Evolutionary conservation across 2,113 vertebrate species (phyloP).

Genomic region (Anas platyrhynchos): DNA sequence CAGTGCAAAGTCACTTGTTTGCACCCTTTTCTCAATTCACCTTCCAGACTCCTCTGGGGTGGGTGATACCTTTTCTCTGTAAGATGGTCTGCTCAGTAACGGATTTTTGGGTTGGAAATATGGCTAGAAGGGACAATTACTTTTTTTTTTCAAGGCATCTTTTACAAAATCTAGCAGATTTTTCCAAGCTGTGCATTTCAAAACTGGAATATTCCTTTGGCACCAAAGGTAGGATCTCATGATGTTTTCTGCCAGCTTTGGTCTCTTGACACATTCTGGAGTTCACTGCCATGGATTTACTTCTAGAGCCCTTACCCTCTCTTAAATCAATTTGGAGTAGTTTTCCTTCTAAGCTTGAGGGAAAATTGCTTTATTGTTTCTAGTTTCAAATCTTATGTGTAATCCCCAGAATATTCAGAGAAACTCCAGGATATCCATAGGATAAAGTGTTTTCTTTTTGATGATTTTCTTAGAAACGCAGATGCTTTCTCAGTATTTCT

Average conservation of each 20-base stretch:
- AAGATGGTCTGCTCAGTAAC: background rate
- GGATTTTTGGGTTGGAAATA: conserved; percentile 5
- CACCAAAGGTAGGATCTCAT: background rate
- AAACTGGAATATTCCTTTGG: conserved; percentile 53
- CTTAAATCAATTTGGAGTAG: background rate
- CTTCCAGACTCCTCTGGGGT: background rate
- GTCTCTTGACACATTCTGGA: conserved; percentile 17
- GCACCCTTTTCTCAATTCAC: background rate
- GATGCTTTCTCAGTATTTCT: background rate
- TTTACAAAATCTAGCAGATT: conserved; percentile 34
- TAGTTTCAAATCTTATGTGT: background rate
- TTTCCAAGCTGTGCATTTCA: conserved; percentile 56
- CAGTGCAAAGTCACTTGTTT: conserved; percentile 12
- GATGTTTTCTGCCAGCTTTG: background rate
- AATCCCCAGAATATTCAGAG: background rate
- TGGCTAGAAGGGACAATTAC: background rate
- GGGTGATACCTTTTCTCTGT: background rate
- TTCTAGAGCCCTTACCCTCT: background rate
- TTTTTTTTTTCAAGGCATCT: conserved; percentile 6
- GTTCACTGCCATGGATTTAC: background rate
- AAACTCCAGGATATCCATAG: too few relatives aligned
- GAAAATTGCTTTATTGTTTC: background rate
- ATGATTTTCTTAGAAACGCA: background rate
- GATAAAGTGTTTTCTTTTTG: background rate
- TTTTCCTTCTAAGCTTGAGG: background rate